Evolutionary conservation across 2,888 invertebrate genomes (phyloP), one percentile per base, ranked within the genome.

Genomic region (Clepsis dumicolana): DNA sequence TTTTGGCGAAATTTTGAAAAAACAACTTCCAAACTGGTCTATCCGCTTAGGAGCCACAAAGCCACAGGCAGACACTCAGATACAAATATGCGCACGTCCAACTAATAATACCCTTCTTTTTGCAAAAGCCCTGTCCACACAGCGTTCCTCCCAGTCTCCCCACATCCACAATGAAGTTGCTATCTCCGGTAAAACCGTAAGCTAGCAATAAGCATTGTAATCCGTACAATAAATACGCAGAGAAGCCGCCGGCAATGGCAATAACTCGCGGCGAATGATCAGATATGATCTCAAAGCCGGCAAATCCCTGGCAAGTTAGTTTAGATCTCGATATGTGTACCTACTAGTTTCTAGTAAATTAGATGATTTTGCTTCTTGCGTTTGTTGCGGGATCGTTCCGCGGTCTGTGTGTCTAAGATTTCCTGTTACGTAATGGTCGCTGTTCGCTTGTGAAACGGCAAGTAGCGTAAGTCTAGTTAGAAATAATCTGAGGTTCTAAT

Each of bases 221-320:
- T 66, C 62, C 66, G 18, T 50, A 52, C 66, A 70, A 63, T 70
- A 66, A 65, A 59, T 66, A 71, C 64, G 32, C 62, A 50, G 63
- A 63, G 38, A 63, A 53, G 62, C 44, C 64, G 65, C 59, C 64
- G 67, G 63, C 68, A 68, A 66, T 59, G 64, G 72, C 72, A 70
- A 71, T 76, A 74, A 73, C 70, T 75, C 70, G 60, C 59, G 44
- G 61, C 70, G 68, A 71, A 75, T 74, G 67, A 64, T 57, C 64
- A 67, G 74, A 75, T 73, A 72, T 56, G 60, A 73, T 71, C 70
- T 64, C 25, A 61, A 44, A 59, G 52, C 50, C 63, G 18, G 67
- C 63, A 63, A 67, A 68, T 64, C 68, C 68, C 41, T 29, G 62
- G 16, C 62, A 57, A 68, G 48, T 63, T 67, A 68, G 57, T 68